phyloP scores from a whole-genome alignment of 2,888 invertebrate genomes.

The Sminthurides aquaticus region DNA sequence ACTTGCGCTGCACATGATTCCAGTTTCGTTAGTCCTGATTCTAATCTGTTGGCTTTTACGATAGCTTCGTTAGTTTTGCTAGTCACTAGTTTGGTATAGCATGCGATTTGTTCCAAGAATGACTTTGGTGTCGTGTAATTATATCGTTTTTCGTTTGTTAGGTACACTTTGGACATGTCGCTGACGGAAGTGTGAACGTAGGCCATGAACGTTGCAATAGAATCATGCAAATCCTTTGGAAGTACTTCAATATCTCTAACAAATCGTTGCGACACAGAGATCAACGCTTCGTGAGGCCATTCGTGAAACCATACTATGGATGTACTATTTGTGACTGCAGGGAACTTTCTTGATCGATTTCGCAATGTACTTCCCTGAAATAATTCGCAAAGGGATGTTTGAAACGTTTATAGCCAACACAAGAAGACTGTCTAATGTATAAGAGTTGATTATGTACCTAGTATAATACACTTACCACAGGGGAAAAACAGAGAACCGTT shows the following conservation, averaged over 20 bases:
- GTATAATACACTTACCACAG: slow-evolving; percentile 53
- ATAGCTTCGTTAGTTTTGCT: slow-evolving; percentile 76
- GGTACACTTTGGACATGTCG: slow-evolving; percentile 73
- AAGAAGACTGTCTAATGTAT: background rate
- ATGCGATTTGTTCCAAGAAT: slow-evolving; percentile 87
- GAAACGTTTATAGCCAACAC: no score
- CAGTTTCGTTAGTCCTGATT: slow-evolving; percentile 88
- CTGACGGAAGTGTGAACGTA: slow-evolving; percentile 91
- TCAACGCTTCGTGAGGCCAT: slow-evolving; percentile 94
- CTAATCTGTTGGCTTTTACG: slow-evolving; percentile 74
- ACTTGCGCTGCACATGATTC: slow-evolving; percentile 85
- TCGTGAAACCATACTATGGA: slow-evolving; percentile 98
- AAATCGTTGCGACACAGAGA: slow-evolving; percentile 85
- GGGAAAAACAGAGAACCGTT: slow-evolving; percentile 84
- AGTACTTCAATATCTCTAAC: slow-evolving; percentile 70
- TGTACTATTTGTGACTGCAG: slow-evolving; percentile 89
- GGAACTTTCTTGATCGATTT: slow-evolving; percentile 87
- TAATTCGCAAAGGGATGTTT: background rate
- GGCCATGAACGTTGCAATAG: slow-evolving; percentile 88
- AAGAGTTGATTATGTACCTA: background rate
- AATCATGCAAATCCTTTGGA: slow-evolving; percentile 66
- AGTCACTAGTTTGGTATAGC: slow-evolving; percentile 78
- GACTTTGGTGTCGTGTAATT: slow-evolving; percentile 98
- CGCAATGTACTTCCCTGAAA: slow-evolving; percentile 78
- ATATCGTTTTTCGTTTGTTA: slow-evolving; percentile 83